Conservation (phyloP, 2,888 invertebrate species). For the Amphipoea lucens region DNA sequence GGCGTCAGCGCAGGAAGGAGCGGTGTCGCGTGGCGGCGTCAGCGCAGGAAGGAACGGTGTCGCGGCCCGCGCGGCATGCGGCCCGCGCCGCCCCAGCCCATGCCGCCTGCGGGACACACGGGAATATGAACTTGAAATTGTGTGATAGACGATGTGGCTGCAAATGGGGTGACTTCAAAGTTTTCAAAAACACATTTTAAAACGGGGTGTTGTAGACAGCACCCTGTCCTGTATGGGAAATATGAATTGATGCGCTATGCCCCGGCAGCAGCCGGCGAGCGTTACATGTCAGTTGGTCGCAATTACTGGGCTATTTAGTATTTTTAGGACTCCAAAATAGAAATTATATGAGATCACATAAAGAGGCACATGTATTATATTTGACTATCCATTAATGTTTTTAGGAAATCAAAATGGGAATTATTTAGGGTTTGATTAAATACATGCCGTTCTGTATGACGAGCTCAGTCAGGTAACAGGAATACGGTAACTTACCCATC, state of each 20-base stretch:
- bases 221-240: not conserved
- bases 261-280: too few species aligned
- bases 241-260: not conserved
- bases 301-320: not conserved
- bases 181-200: not conserved
- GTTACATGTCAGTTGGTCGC: too few species aligned
- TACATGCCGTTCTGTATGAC: not conserved
- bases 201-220: not conserved
- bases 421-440: not conserved
- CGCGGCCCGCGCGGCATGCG: slow-evolving; percentile 83
- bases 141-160: not conserved
- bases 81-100: slow-evolving; percentile 83
- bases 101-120: slow-evolving; percentile 74
- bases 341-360: not conserved
- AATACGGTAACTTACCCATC: slow-evolving; percentile 77
- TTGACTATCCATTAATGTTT: not conserved
- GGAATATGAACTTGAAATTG: not conserved
- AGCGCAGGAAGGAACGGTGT: slow-evolving; percentile 84
- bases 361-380: not conserved
- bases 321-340: not conserved
- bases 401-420: not conserved
- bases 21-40: slow-evolving; percentile 16
- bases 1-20: too few species aligned
- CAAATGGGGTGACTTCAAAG: not conserved
- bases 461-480: too few species aligned